Conservation (phyloP, 2,113 vertebrate genomes). For the Cathartes aura region DNA sequence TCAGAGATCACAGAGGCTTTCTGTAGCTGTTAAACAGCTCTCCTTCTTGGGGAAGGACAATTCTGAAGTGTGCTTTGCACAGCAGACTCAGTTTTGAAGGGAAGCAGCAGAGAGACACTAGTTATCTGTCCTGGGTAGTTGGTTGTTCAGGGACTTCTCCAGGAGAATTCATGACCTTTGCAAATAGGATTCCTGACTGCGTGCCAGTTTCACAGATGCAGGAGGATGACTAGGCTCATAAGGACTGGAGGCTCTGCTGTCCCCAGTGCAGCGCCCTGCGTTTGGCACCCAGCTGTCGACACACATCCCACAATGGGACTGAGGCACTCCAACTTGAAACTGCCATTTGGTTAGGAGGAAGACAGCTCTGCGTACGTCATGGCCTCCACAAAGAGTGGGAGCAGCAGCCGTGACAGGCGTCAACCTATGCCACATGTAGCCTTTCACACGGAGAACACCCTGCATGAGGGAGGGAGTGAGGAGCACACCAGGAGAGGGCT, state of each 20-base stretch:
- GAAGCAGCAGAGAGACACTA: neutral
- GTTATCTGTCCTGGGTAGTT: neutral
- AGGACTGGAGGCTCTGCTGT: neutral
- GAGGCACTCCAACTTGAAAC: neutral
- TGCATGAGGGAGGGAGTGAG: neutral
- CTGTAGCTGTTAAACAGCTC: neutral
- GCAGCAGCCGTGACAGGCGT: neutral
- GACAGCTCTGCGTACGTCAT: fast-evolving
- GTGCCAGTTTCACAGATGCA: neutral
- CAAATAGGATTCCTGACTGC: neutral
- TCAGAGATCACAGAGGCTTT: neutral
- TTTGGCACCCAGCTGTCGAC: neutral
- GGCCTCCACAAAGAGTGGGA: neutral
- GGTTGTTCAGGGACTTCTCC: neutral
- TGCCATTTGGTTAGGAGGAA: neutral
- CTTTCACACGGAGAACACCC: neutral
- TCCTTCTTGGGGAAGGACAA: neutral
- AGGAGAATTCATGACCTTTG: neutral
- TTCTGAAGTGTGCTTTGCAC: neutral
- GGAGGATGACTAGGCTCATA: neutral
- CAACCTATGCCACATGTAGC: neutral
- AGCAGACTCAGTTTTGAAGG: neutral
- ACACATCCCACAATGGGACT: fast-evolving
- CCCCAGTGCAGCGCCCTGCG: neutral
- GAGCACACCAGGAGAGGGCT: neutral